phyloP scores from a whole-genome alignment of 2,888 invertebrate species.

The Ophraella communa region DNA sequence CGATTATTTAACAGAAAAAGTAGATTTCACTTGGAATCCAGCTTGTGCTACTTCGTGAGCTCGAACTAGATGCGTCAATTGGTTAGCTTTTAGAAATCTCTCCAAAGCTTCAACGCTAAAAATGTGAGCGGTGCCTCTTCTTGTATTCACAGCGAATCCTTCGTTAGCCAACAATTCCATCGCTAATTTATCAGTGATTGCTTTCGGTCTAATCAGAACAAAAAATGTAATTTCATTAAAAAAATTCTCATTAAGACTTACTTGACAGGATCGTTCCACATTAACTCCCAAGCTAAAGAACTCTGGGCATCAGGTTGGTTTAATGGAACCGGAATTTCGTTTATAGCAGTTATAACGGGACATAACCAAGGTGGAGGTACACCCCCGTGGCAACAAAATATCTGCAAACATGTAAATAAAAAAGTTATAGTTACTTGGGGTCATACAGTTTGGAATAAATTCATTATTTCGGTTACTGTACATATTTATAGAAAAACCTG shows the following conservation, averaged over 20 bases:
- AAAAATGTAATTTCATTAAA: constrained; percentile 3
- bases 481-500: too few relatives aligned
- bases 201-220: constrained; percentile 56
- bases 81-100: constrained; percentile 70
- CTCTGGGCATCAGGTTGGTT: constrained; percentile 71
- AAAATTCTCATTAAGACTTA: too few relatives aligned
- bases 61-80: constrained; percentile 72
- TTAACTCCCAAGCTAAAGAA: constrained; percentile 77
- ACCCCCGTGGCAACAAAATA: constrained; percentile 82
- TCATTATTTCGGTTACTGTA: too few relatives aligned
- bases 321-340: constrained; percentile 71
- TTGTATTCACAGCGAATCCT: constrained; percentile 72
- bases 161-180: constrained; percentile 65
- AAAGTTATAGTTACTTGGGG: too few relatives aligned
- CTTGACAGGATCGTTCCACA: constrained; percentile 80
- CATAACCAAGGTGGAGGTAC: constrained; percentile 75
- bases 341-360: constrained; percentile 68
- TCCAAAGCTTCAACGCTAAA: constrained; percentile 74
- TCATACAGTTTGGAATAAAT: too few relatives aligned
- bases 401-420: too few relatives aligned
- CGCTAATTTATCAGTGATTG: constrained; percentile 60
- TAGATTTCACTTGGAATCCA: constrained; percentile 69
- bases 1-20: neutral
- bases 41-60: constrained; percentile 77
- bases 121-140: constrained; percentile 76